Percentiles rank a stretch among this genome's conserved stretches.
Conservation (phyloP, 2,113 vertebrate species). For the Campylomormyrus numenius region DNA sequence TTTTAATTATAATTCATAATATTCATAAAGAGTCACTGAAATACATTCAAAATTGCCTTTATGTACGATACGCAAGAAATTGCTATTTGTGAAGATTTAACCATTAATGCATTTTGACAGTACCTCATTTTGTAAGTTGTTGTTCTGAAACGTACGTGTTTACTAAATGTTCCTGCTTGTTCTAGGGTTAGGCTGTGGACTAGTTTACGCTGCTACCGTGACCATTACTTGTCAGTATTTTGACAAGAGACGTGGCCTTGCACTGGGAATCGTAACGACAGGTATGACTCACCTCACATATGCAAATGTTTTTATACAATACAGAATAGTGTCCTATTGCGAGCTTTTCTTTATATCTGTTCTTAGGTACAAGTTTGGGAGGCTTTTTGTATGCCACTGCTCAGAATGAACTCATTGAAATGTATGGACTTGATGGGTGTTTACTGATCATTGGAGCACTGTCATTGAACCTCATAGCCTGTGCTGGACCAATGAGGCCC, state of each 20-base stretch:
- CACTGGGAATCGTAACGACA: conserved; percentile 78
- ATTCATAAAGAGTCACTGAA: not conserved
- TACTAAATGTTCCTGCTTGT: not conserved
- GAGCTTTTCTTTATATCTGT: not conserved
- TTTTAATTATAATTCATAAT: not conserved
- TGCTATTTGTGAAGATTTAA: not conserved
- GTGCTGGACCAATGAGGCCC: conserved; percentile 77
- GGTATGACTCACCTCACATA: conserved; percentile 49
- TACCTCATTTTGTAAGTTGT: not conserved
- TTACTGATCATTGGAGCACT: conserved; percentile 73
- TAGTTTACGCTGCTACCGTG: conserved; percentile 76
- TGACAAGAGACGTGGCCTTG: conserved; percentile 74
- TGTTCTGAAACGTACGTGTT: not conserved
- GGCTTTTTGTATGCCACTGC: conserved; percentile 75
- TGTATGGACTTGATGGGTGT: conserved; percentile 76
- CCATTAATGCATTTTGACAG: not conserved
- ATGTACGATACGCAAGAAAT: not conserved
- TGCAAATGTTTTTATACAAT: not conserved
- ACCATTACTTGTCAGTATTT: conserved; percentile 82
- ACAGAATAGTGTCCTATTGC: not conserved
- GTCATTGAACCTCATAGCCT: conserved; percentile 75
- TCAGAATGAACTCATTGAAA: conserved; percentile 67
- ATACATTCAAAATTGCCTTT: not conserved
- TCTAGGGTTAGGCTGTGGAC: conserved; percentile 74
- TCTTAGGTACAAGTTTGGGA: conserved; percentile 73